Evolutionary conservation across 2,888 invertebrate species (phyloP), one percentile per base, ranked within the genome.

Genomic region (Drosophila meridionalis): DNA sequence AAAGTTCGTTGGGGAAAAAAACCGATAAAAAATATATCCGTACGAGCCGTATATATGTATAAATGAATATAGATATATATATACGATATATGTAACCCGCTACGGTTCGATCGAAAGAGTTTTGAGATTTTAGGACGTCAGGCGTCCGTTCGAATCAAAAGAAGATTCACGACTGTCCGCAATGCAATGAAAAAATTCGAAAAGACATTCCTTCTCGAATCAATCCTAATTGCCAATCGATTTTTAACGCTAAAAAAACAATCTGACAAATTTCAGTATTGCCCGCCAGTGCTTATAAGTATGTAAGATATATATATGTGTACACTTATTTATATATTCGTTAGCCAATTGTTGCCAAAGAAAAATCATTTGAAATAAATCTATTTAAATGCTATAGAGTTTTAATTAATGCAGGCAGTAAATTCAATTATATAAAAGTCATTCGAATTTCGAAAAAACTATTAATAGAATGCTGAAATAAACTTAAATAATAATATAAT

Each of bases 101-200:
- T 82, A 85, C 88, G 84, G 83, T 88, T 90, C 92, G 91, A 85
- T 88, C 80, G 80, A 86, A 71, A 82, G 57, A 74, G 60, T 74
- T 78, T 67, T 68, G 3, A 26, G 12, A 36, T 52, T 79, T 72
- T 76, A 77, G 87, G 82, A 84, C 89, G 90, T 87, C 78, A 90
- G 82, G 89, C 92, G 92, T 91, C 93, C 92, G 92, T 90, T 92
- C 93, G 92, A 89, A 91, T 87, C 90, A 91, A 92, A 91, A 91
- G 92, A 91, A 91, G 83, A 92, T 90, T 91, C 92, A 91, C 91
- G 92, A 93, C 93, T 93, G 92, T 91, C 87, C 78, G 86, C 87
- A 87, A 87, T 81, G 78, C 76, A 72, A 73, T 80, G 73, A 82
- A 79, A 78, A 74, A 57, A 68, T 81, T 80, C 77, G 79, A 87